Conservation (phyloP, 2,888 invertebrate genomes). For the Leucozona laternaria region DNA sequence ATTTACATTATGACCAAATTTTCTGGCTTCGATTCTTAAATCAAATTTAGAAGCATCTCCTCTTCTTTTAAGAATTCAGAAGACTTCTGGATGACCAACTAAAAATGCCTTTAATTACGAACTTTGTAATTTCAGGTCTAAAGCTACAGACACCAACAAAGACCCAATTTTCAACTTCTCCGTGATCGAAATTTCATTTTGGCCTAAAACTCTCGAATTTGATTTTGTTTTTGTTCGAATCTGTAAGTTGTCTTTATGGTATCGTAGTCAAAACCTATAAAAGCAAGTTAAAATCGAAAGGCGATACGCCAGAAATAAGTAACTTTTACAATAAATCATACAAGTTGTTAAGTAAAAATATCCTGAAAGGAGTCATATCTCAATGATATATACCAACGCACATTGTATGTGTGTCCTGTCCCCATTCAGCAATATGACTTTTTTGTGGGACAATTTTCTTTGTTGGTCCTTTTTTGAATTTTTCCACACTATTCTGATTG, state of each 20-base stretch:
- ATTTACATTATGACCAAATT: no score
- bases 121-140: no score
- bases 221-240: neutral
- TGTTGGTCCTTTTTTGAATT: constrained; percentile 12
- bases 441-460: constrained; percentile 32
- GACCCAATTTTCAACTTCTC: no score
- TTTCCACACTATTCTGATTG: constrained; percentile 51
- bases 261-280: neutral
- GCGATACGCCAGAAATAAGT: constrained; percentile 13
- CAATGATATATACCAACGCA: constrained; percentile 28
- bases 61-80: no score
- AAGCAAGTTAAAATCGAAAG: neutral
- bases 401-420: neutral
- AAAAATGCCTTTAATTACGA: no score
- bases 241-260: neutral
- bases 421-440: neutral
- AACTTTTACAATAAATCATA: constrained; percentile 43
- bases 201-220: no score
- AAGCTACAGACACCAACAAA: no score
- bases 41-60: no score
- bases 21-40: no score
- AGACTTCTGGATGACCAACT: no score
- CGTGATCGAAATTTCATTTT: no score
- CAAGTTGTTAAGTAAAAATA: constrained; percentile 41
- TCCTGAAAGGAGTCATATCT: neutral